Conservation (phyloP, 1,140 invertebrate genomes). For the Maniola jurtina region DNA sequence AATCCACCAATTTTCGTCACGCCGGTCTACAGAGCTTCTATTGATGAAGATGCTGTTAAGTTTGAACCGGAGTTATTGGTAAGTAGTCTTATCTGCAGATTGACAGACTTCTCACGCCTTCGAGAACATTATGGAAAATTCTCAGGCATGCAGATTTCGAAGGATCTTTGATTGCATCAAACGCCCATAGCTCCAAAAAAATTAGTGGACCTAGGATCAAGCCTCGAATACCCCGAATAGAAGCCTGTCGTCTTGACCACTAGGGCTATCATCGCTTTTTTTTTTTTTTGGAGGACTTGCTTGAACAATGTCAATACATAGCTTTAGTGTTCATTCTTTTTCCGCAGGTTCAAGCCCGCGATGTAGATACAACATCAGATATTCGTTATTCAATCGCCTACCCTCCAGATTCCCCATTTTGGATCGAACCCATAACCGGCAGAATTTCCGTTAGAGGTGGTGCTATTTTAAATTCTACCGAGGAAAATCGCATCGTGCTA, state of each 20-base stretch:
- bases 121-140: too few relatives aligned
- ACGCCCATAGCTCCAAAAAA: not conserved
- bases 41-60: slow-evolving; percentile 90
- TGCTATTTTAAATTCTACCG: slow-evolving; percentile 80
- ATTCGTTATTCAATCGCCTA: slow-evolving; percentile 87
- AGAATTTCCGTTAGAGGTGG: slow-evolving; percentile 82
- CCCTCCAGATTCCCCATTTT: slow-evolving; percentile 84
- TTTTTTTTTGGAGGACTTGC: too few relatives aligned
- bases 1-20: slow-evolving; percentile 89
- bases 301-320: not conserved
- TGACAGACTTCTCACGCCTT: too few relatives aligned
- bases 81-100: too few relatives aligned
- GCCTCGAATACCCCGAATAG: too few relatives aligned
- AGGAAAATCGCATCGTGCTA: slow-evolving; percentile 79
- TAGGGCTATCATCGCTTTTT: too few relatives aligned
- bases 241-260: too few relatives aligned
- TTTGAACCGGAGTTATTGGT: slow-evolving; percentile 85
- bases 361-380: slow-evolving; percentile 89
- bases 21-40: slow-evolving; percentile 86
- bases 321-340: not conserved
- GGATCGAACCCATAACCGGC: slow-evolving; percentile 83
- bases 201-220: not conserved
- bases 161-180: too few relatives aligned
- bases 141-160: too few relatives aligned
- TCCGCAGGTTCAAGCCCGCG: slow-evolving; percentile 83